These are phyloP conservation scores for Tridacna crocea DNA, from an alignment of 2,888 invertebrate species.

Conservation along the genomic window DNA sequence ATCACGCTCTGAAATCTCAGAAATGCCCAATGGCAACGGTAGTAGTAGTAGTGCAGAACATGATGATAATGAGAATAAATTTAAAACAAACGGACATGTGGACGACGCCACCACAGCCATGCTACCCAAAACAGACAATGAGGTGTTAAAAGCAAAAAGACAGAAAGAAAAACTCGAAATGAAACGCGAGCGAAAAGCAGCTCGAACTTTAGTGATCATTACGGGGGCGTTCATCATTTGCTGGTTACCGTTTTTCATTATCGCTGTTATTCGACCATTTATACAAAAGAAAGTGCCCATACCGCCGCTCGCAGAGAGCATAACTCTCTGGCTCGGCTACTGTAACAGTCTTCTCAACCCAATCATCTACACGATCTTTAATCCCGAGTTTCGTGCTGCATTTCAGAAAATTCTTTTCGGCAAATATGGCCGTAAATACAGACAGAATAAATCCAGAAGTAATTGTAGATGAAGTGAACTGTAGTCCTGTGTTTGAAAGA, in stretches of 20 bases:
- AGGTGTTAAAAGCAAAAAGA: conserved; percentile 62
- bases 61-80: conserved; percentile 67
- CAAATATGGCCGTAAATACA: conserved; percentile 72
- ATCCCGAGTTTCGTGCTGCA: conserved; percentile 95
- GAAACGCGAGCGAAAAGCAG: conserved; percentile 84
- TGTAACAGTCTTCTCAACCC: conserved; percentile 96
- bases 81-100: conserved; percentile 56
- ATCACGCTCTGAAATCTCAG: conserved; percentile 45
- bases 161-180: conserved; percentile 82
- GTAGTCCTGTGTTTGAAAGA: background rate
- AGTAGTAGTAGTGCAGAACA: conserved; percentile 57
- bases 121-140: conserved; percentile 58
- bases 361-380: conserved; percentile 97
- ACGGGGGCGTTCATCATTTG: conserved; percentile 96
- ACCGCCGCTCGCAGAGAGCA: conserved; percentile 80
- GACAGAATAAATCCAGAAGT: conserved; percentile 33
- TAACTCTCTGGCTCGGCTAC: conserved; percentile 93
- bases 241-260: conserved; percentile 98
- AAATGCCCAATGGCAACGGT: conserved; percentile 51
- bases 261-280: conserved; percentile 93
- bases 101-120: conserved; percentile 51
- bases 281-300: conserved; percentile 85
- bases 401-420: conserved; percentile 91
- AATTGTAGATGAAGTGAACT: conserved; percentile 9
- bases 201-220: conserved; percentile 86